Evolutionary conservation across 2,113 vertebrate species (phyloP).

Genomic region (Rhineura floridana): DNA sequence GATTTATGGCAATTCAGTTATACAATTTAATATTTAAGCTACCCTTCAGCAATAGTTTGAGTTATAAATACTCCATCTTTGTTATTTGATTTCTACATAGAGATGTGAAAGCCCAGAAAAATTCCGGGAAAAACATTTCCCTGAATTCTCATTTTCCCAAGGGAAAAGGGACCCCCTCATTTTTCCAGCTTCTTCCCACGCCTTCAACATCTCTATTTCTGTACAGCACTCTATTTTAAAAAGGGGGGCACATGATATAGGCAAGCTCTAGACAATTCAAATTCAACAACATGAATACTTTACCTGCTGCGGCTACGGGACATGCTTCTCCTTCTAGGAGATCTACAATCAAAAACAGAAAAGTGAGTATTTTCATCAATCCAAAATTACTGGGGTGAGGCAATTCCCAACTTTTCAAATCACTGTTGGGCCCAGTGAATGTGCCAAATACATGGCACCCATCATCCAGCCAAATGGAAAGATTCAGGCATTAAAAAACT

Average conservation of each 20-base stretch:
- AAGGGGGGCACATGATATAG: no score
- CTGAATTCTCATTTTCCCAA: no score
- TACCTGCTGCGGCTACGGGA: conserved; percentile 98
- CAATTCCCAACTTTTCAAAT: conserved; percentile 84
- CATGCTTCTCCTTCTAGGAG: conserved; percentile 96
- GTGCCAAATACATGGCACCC: conserved; percentile 82
- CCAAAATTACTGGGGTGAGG: conserved; percentile 71
- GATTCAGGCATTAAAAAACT: conserved; percentile 81
- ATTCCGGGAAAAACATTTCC: neutral
- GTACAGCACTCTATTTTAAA: no score
- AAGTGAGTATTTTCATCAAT: conserved; percentile 71
- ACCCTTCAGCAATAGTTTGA: neutral
- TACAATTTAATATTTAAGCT: neutral
- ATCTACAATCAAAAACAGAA: conserved; percentile 85
- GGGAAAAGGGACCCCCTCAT: neutral
- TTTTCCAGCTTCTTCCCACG: neutral
- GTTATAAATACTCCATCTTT: neutral
- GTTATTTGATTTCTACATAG: no score
- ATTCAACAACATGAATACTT: neutral
- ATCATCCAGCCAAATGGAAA: conserved; percentile 81
- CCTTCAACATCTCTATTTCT: no score
- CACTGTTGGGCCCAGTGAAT: conserved; percentile 83
- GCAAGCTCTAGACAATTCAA: fast-evolving
- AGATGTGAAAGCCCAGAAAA: no score
- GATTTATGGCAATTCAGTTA: no score